phyloP scores from a whole-genome alignment of 2,888 invertebrate species.

The Drosophila trichaetosa region DNA sequence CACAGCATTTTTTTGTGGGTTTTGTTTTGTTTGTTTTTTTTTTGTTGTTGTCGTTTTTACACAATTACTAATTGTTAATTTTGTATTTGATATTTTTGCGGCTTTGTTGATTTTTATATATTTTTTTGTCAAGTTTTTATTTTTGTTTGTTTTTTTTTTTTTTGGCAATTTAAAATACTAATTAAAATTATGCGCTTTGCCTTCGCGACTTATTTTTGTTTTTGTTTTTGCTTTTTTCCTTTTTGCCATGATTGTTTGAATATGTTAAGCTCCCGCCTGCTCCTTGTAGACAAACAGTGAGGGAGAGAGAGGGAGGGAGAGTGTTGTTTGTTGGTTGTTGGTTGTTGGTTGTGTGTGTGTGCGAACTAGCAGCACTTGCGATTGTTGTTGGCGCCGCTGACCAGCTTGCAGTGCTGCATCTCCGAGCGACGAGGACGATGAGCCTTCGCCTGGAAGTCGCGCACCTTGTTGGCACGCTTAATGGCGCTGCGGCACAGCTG shows the following conservation, averaged over 20 bases:
- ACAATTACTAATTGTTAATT: conserved; percentile 54
- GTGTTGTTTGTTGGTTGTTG: conserved; percentile 18
- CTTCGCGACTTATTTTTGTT: conserved; percentile 43
- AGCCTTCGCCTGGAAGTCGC: conserved; percentile 86
- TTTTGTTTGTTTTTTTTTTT: conserved; percentile 43
- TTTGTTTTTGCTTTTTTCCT: conserved; percentile 14
- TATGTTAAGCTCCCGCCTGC: conserved; percentile 43
- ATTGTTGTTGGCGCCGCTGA: conserved; percentile 88
- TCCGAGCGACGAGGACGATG: conserved; percentile 87
- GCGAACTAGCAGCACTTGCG: conserved; percentile 86
- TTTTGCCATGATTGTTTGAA: conserved; percentile 68
- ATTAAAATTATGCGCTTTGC: conserved; percentile 71
- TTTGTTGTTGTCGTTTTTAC: conserved; percentile 42
- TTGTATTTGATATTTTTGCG: conserved; percentile 69
- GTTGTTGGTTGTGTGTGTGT: conserved; percentile 3
- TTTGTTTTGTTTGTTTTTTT: conserved; percentile 38
- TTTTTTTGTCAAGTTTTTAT: conserved; percentile 28
- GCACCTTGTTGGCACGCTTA: conserved; percentile 87
- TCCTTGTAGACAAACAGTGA: conserved; percentile 10
- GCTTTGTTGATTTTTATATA: conserved; percentile 40
- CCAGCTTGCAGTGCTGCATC: conserved; percentile 86
- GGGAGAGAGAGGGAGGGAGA: conserved; percentile 23
- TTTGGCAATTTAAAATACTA: conserved; percentile 75
- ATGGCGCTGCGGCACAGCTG: conserved; percentile 86
- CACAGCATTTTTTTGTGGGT: conserved; percentile 49